These are phyloP conservation scores for Rhinichthys osculus DNA, from an alignment of 2,797 vertebrate genomes.

Conservation along the genomic window DNA sequence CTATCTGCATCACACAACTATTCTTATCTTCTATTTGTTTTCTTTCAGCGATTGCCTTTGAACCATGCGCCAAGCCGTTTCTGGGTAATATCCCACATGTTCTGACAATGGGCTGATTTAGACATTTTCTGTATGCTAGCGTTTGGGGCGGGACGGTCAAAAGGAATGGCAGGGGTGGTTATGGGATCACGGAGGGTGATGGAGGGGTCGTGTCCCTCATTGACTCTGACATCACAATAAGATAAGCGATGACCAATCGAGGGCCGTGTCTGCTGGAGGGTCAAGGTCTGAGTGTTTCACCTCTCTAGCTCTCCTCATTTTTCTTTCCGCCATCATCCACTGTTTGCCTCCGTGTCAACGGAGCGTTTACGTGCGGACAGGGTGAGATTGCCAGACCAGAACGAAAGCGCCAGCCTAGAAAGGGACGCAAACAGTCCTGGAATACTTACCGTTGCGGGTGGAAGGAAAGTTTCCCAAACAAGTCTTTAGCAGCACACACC, in stretches of 20 bases:
- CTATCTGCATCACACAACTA: background rate
- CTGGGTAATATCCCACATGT: constrained; percentile 8
- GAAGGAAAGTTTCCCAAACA: constrained; percentile 27
- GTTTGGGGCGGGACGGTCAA: background rate
- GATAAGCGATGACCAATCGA: constrained; percentile 44
- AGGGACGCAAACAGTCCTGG: constrained; percentile 46
- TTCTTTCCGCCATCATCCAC: constrained; percentile 52
- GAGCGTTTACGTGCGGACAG: constrained; percentile 69
- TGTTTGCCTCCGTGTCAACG: constrained; percentile 69
- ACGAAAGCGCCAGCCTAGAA: constrained; percentile 45
- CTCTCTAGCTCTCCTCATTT: constrained; percentile 57
- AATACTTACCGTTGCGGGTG: background rate
- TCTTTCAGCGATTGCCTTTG: constrained; percentile 9
- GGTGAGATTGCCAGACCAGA: constrained; percentile 72
- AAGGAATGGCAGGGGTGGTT: constrained; percentile 7
- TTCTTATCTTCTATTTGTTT: constrained; percentile 33
- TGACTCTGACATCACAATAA: constrained; percentile 1
- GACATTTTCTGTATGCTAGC: background rate
- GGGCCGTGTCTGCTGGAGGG: constrained; percentile 37
- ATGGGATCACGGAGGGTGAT: constrained; percentile 36
- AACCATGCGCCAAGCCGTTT: background rate
- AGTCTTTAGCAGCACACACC: constrained; percentile 55
- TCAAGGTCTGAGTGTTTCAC: constrained; percentile 66
- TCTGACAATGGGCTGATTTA: constrained; percentile 13
- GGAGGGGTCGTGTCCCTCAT: constrained; percentile 40